Evolutionary conservation across 2,113 vertebrate species (phyloP).

Genomic region (Scalopus aquaticus): DNA sequence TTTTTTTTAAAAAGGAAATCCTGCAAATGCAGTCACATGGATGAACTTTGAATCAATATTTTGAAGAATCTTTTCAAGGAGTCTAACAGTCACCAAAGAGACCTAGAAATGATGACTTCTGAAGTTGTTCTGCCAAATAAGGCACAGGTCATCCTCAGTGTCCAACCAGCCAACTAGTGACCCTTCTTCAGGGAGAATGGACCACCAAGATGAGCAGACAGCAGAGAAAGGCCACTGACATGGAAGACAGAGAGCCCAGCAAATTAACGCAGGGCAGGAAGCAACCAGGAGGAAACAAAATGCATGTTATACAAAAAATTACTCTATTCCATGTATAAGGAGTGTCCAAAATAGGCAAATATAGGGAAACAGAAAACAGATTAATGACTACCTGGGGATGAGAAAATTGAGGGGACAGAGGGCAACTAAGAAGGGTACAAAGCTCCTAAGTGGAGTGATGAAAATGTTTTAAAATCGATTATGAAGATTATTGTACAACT

Average conservation of each 20-base stretch:
- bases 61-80: neutral
- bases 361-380: neutral
- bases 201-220: neutral
- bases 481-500: neutral
- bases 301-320: neutral
- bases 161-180: neutral
- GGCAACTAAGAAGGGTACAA: neutral
- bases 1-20: neutral
- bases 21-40: neutral
- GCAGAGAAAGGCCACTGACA: neutral
- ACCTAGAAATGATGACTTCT: neutral
- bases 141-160: neutral
- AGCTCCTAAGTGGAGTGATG: neutral
- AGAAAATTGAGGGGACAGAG: neutral
- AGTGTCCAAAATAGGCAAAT: neutral
- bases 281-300: neutral
- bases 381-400: neutral
- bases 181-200: neutral
- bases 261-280: neutral
- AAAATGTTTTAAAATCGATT: constrained; percentile 29
- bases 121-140: neutral
- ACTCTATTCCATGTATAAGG: neutral
- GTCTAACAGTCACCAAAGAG: neutral
- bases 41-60: neutral
- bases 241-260: neutral